A percentile compares a stretch with the other conserved stretches of the same genome.
Evolutionary conservation across 2,113 vertebrate species (phyloP).

Genomic region (Greenwoodochromis staneri): DNA sequence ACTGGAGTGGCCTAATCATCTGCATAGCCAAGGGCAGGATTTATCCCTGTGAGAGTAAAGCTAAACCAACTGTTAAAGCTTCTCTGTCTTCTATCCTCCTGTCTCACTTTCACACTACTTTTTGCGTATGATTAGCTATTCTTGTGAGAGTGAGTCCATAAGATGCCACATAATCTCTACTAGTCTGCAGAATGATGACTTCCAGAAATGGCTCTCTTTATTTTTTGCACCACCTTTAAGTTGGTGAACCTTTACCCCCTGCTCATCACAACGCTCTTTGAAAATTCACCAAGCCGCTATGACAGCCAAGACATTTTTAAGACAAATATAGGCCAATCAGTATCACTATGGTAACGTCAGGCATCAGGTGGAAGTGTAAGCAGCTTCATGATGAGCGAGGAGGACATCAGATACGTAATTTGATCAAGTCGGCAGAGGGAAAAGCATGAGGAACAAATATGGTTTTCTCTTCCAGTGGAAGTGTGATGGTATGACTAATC

Average conservation of each 20-base stretch:
- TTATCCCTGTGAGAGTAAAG: slow-evolving; percentile 43
- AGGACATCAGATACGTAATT: slow-evolving; percentile 18
- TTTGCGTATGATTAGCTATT: neutral
- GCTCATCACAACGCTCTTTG: slow-evolving; percentile 9
- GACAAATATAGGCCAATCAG: slow-evolving; percentile 54
- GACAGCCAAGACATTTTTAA: slow-evolving; percentile 31
- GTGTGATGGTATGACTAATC: slow-evolving; percentile 8
- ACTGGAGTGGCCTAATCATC: slow-evolving; percentile 65
- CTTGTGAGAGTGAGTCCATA: neutral
- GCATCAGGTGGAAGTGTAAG: slow-evolving; percentile 57
- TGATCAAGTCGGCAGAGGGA: slow-evolving; percentile 26
- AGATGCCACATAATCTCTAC: neutral
- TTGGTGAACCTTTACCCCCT: neutral
- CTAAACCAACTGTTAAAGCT: slow-evolving; percentile 55
- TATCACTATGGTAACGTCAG: slow-evolving; percentile 63
- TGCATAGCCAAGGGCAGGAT: slow-evolving; percentile 56
- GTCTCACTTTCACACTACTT: neutral
- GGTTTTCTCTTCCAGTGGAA: slow-evolving; percentile 7
- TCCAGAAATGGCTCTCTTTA: neutral
- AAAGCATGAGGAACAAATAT: neutral
- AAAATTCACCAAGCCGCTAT: neutral
- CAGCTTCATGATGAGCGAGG: slow-evolving; percentile 3
- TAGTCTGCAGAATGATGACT: neutral
- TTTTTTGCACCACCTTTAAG: neutral
- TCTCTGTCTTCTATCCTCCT: neutral